Evolutionary conservation across 2,888 invertebrate genomes (phyloP), one percentile per base, ranked within the genome.

Genomic region (Scotopteryx bipunctaria): DNA sequence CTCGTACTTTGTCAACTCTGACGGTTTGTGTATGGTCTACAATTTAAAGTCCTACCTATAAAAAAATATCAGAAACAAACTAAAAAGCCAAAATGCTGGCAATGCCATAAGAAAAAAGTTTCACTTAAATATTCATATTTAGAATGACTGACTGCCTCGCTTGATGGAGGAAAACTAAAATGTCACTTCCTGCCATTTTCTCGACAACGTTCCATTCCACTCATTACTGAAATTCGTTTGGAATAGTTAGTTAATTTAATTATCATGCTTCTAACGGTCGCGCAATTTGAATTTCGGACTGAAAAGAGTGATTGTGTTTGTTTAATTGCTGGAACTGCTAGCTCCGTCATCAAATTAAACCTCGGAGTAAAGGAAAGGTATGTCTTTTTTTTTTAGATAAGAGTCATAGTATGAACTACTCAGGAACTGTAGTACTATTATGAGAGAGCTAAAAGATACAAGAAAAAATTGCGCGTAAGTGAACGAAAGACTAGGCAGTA

Each of bases 211-310:
- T 53, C 53, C 47, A 40, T 53, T 43, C 46, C 42, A 42, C 47
- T 53, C 53, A 48, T 69, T 59, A 52, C 57, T 59, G 57, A 66
- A 70, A 69, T 66, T 63, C 61, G 54, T 38, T 35, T 16, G 43
- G 58, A 69, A 71, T 72, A 72, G 73, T 73, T 63, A 57, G 58
- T 66, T 73, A 66, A 72, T 72, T 70, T 63, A 69, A 72, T 70
- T 72, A 71, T 62, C 57, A 59, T 59, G 66, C 69, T 67, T 64
- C 67, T 61, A 69, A 56, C 64, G 57, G 36, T 58, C 43, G 60
- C 40, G 31, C 41, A 61, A 45, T 49, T 55, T 45, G 41, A 41
- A 45, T 44, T 42, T 32, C 25, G 19, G 41, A 41, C 29, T 36
- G 23, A 48, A 31, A 36, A 36, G 48, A 38, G 38, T 43, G 27